phyloP scores from a whole-genome alignment of 1,140 invertebrate genomes.

The Sminthurinus signatus region DNA sequence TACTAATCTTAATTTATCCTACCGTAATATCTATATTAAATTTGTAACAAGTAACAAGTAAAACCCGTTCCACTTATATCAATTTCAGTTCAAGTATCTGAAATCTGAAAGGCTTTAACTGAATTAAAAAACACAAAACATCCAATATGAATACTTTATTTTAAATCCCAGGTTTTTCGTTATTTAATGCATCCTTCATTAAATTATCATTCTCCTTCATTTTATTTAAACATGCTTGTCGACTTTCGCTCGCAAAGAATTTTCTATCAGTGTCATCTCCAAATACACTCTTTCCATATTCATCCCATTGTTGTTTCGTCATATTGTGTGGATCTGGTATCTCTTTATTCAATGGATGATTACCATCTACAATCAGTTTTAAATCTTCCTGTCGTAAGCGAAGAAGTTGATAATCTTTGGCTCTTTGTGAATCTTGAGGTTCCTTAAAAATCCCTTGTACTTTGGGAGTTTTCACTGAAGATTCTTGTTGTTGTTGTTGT shows the following conservation, averaged over 20 bases:
- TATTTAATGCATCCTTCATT: no score
- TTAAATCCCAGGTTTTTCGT: no score
- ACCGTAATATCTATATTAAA: no score
- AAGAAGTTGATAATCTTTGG: constrained; percentile 23
- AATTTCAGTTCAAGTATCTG: no score
- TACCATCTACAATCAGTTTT: constrained; percentile 29
- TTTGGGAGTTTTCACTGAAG: constrained; percentile 4
- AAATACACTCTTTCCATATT: constrained; percentile 34
- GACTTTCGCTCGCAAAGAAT: constrained; percentile 30
- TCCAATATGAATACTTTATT: no score
- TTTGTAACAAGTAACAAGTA: no score
- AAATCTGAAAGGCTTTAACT: no score
- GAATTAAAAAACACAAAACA: no score
- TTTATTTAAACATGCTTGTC: constrained; percentile 23
- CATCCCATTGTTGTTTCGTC: constrained; percentile 39
- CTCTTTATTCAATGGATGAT: constrained; percentile 26
- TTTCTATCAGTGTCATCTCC: constrained; percentile 27
- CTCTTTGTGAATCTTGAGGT: constrained; percentile 30
- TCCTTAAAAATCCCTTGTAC: constrained; percentile 9
- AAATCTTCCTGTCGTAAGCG: constrained; percentile 25
- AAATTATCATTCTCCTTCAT: constrained; percentile 29
- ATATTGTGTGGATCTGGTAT: constrained; percentile 32
- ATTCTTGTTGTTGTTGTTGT: background rate
- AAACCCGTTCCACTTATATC: no score
- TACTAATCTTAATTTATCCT: no score